phyloP scores from a whole-genome alignment of 2,113 vertebrate species.

The Pagrus major region DNA sequence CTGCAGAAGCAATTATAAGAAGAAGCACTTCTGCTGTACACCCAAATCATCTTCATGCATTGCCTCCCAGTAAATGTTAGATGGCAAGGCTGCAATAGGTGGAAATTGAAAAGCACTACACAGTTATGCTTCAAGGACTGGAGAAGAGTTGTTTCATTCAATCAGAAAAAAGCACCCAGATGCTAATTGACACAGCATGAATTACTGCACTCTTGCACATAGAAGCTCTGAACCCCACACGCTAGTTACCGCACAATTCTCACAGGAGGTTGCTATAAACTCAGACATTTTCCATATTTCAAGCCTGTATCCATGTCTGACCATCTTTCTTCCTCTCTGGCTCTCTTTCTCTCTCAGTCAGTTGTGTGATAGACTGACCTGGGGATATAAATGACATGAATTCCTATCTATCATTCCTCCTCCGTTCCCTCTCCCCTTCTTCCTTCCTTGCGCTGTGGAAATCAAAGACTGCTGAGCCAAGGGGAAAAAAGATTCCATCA shows the following conservation, averaged over 20 bases:
- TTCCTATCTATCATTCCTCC: slow-evolving; percentile 78
- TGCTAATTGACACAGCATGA: slow-evolving; percentile 56
- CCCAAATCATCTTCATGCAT: slow-evolving; percentile 58
- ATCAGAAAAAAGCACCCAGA: slow-evolving; percentile 41
- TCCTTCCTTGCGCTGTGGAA: slow-evolving; percentile 68
- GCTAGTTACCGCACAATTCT: neutral
- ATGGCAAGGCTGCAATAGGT: slow-evolving; percentile 46
- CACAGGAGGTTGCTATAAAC: slow-evolving; percentile 20
- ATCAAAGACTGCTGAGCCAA: slow-evolving; percentile 84
- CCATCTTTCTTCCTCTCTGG: slow-evolving; percentile 37
- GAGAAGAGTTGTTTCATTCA: slow-evolving; percentile 48
- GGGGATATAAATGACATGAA: slow-evolving; percentile 77
- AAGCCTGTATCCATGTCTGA: slow-evolving; percentile 19
- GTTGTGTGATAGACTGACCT: slow-evolving; percentile 71
- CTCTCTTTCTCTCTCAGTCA: slow-evolving; percentile 46
- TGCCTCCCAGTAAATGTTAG: slow-evolving; percentile 52
- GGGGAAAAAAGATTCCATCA: slow-evolving; percentile 79
- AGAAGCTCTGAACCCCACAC: slow-evolving; percentile 9
- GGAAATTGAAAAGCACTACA: slow-evolving; percentile 64
- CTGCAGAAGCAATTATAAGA: slow-evolving; percentile 66
- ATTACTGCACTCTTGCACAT: slow-evolving; percentile 32
- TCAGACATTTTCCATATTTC: slow-evolving; percentile 31
- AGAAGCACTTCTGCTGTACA: slow-evolving; percentile 57
- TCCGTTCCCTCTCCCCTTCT: slow-evolving; percentile 58
- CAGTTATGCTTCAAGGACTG: slow-evolving; percentile 60